phyloP scores from a whole-genome alignment of 1,140 invertebrate genomes.

The Neodiprion lecontei region DNA sequence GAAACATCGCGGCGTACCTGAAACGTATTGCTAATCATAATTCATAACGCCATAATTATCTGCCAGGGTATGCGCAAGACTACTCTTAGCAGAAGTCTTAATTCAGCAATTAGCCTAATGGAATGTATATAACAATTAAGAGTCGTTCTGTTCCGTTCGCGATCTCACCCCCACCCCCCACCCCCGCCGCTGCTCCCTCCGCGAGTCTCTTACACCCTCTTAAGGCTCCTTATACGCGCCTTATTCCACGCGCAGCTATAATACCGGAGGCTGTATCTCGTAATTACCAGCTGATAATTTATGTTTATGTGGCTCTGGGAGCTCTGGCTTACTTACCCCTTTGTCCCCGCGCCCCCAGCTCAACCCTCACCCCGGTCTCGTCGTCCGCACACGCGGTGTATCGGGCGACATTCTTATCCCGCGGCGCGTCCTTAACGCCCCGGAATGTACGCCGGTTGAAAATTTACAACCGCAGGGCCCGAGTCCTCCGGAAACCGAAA shows the following conservation, averaged over 20 bases:
- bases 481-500: not conserved
- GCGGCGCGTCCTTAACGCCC: not conserved
- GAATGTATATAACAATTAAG: conserved; percentile 65
- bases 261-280: conserved; percentile 49
- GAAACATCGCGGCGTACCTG: not conserved
- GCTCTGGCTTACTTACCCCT: conserved; percentile 56
- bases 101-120: conserved; percentile 64
- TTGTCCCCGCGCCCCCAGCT: conserved; percentile 32
- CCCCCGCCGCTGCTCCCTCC: not conserved
- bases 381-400: conserved; percentile 9
- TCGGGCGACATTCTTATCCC: conserved; percentile 3
- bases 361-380: conserved; percentile 24
- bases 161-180: not conserved
- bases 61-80: not conserved
- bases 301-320: conserved; percentile 58
- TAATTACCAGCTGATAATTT: conserved; percentile 65
- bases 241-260: conserved; percentile 23
- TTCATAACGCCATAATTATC: conserved; percentile 30
- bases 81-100: conserved; percentile 55
- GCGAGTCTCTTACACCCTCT: conserved; percentile 41
- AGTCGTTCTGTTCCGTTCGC: conserved; percentile 48
- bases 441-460: too few species aligned
- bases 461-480: not conserved
- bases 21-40: conserved; percentile 22
- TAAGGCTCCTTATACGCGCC: conserved; percentile 45